Percentiles rank a stretch among this genome's conserved stretches.
These are phyloP conservation scores for Molossus molossus DNA, from an alignment of 2,797 vertebrate genomes.

Conservation along the genomic window DNA sequence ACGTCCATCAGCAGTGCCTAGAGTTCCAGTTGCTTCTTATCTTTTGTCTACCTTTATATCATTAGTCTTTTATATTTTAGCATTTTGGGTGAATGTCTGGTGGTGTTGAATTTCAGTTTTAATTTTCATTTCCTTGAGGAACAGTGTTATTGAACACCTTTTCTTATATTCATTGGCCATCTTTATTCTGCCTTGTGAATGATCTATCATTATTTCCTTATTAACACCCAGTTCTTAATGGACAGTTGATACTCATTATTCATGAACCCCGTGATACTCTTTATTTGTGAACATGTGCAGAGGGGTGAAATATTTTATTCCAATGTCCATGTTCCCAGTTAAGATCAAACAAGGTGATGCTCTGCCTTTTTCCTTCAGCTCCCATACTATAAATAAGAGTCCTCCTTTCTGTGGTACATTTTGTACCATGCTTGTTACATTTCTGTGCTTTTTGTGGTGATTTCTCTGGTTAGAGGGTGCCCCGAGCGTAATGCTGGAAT, in stretches of 20 bases:
- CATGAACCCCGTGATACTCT: background rate
- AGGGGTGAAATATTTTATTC: background rate
- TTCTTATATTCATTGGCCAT: background rate
- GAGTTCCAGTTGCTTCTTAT: background rate
- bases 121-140: background rate
- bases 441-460: background rate
- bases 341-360: background rate
- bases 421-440: background rate
- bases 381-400: background rate
- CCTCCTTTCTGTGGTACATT: background rate
- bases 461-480: background rate
- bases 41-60: background rate
- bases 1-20: too few relatives aligned
- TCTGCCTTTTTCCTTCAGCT: background rate
- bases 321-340: background rate
- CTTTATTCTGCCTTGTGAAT: background rate
- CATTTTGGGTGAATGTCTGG: background rate
- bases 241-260: background rate
- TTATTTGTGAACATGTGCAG: background rate
- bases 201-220: background rate
- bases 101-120: background rate
- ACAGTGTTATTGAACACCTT: background rate
- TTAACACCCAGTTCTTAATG: background rate
- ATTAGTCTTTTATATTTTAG: background rate
- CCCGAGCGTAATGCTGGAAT: background rate